These are phyloP conservation scores for Varanus komodoensis DNA, from an alignment of 2,113 vertebrate genomes.

Conservation along the genomic window DNA sequence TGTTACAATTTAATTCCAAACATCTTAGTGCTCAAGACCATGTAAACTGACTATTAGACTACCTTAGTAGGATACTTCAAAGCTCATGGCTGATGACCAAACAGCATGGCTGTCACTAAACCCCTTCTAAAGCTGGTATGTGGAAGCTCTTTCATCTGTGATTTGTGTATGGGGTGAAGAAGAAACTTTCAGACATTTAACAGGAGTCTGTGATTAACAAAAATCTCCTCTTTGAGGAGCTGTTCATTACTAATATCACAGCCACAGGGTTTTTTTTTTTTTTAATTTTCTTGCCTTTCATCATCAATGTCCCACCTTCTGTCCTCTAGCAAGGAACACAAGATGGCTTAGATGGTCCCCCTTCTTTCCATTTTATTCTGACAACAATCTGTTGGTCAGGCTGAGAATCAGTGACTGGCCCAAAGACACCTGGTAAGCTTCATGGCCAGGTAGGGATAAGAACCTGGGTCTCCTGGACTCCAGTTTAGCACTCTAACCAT, in stretches of 20 bases:
- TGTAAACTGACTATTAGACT: constrained; percentile 42
- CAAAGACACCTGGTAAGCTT: too few species aligned
- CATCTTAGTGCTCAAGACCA: neutral
- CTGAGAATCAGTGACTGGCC: too few species aligned
- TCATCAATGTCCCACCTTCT: too few species aligned
- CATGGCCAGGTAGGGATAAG: too few species aligned
- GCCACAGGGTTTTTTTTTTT: constrained; percentile 44
- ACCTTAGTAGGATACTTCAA: constrained; percentile 26
- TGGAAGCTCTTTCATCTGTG: constrained; percentile 20
- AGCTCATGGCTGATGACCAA: constrained; percentile 36
- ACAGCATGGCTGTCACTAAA: constrained; percentile 37
- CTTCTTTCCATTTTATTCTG: too few species aligned
- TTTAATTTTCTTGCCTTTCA: constrained; percentile 18
- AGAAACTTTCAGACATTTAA: neutral
- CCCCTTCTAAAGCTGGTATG: constrained; percentile 2
- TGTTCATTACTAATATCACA: constrained; percentile 40
- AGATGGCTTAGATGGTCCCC: too few species aligned
- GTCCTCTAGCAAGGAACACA: too few species aligned
- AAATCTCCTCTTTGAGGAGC: constrained; percentile 39
- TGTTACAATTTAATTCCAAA: constrained; percentile 50
- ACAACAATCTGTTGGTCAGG: too few species aligned
- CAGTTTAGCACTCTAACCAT: too few species aligned
- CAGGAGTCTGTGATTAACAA: neutral
- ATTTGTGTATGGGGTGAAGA: neutral
- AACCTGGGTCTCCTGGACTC: too few species aligned